Evolutionary conservation across 2,797 vertebrate genomes (phyloP), one percentile per base, ranked within the genome.

Genomic region (Centroberyx gerrardi): DNA sequence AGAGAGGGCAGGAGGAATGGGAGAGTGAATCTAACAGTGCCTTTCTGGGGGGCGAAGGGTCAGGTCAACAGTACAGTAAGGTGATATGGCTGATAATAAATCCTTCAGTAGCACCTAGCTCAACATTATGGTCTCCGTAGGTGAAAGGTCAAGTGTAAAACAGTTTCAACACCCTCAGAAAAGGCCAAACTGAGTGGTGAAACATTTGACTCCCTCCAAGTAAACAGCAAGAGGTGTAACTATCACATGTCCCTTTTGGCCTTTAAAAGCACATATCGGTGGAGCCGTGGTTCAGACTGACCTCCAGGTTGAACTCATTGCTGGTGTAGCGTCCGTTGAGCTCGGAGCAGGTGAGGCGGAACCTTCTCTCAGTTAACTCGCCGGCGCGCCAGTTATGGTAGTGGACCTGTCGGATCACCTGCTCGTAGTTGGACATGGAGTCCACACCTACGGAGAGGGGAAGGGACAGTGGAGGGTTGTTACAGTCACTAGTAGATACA

Each of bases 321-420:
- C 98, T 99, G 66, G 94, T 97, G 87, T 99, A 99, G 42, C 96
- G 97, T 13, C 98, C 98, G 0, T 97, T 99, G 69, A 99, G 96
- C 87, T 99, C 97, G 0, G 98, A 99, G 90, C 98, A 99, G 82
- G 97, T 98, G 86, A 99, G 93, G 70, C 93, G 95, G 88, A 99
- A 99, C 62, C 90, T 94, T 56, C 97, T 95, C 46, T 95, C 93
- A 0, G 93, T 93, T 0, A 95, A 87, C 8, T 91, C 90, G 12
- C 82, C 90, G 0, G 96, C 90, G 53, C 4, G 90, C 96, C 95
- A 96, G 88, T 95, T 96, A 33, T 94, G 95, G 81, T 98, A 99
- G 0, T 83, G 95, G 63, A 99, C 91, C 86, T 97, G 95, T 74
- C 77, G 93, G 75, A 99, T 94, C 53, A 96, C 97, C 79, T 97